These are phyloP conservation scores for Agriopis leucophaearia DNA, from an alignment of 2,888 invertebrate species.

Conservation along the genomic window DNA sequence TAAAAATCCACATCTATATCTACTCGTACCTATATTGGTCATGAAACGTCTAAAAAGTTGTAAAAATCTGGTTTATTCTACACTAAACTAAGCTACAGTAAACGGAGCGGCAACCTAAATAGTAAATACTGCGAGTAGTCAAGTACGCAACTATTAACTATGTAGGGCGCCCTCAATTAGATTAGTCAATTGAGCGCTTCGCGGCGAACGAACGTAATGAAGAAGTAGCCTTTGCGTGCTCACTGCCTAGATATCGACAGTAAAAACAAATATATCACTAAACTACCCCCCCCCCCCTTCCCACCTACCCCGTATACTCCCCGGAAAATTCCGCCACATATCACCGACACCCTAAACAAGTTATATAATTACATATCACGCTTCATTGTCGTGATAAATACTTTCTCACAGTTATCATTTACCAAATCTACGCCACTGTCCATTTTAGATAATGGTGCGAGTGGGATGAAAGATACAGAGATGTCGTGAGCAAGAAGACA, in stretches of 20 bases:
- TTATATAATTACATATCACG: conserved; percentile 85
- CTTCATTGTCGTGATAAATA: conserved; percentile 86
- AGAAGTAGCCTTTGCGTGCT: conserved; percentile 73
- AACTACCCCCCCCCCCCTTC: conserved; percentile 48
- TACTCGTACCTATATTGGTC: too few species aligned
- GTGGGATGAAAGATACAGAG: conserved; percentile 60
- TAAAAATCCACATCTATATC: too few species aligned
- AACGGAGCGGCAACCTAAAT: conserved; percentile 21
- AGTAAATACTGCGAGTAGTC: conserved; percentile 41
- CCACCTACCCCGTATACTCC: conserved; percentile 47
- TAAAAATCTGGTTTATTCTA: not conserved
- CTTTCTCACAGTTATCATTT: conserved; percentile 87
- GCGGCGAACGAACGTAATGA: conserved; percentile 60
- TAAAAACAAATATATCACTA: conserved; percentile 80
- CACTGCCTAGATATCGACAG: conserved; percentile 66
- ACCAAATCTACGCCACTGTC: conserved; percentile 87
- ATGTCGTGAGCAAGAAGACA: conserved; percentile 58
- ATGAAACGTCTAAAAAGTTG: too few species aligned
- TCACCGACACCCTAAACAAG: conserved; percentile 77
- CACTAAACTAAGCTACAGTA: conserved; percentile 10
- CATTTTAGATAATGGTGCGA: conserved; percentile 85
- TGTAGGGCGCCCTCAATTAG: conserved; percentile 59
- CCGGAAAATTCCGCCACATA: conserved; percentile 59
- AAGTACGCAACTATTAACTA: conserved; percentile 48
- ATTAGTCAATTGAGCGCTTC: conserved; percentile 68